Evolutionary conservation across 2,888 invertebrate genomes (phyloP).

Genomic region (Aporophyla nigra): DNA sequence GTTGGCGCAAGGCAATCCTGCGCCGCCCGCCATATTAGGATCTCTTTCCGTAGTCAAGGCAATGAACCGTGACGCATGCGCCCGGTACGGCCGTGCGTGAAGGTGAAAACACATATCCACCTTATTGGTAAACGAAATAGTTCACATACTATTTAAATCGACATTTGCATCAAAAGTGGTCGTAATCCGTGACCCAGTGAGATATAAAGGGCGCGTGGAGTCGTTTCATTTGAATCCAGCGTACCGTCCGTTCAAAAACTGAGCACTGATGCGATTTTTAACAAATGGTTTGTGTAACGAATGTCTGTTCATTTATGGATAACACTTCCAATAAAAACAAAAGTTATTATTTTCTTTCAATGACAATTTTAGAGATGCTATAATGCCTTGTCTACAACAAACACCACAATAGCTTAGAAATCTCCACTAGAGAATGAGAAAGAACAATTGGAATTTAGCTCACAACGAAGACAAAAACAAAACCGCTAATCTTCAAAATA

Average conservation of each 20-base stretch:
- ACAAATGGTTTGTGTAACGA: background rate
- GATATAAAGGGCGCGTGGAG: conserved; percentile 19
- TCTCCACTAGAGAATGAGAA: background rate
- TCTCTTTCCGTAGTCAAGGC: conserved; percentile 88
- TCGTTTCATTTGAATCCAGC: conserved; percentile 14
- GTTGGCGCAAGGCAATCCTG: conserved; percentile 88
- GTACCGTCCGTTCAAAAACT: background rate
- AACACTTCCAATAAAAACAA: background rate
- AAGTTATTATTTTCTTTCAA: background rate
- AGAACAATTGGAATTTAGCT: background rate
- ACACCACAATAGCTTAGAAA: conserved; percentile 3
- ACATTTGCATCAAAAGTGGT: conserved; percentile 53
- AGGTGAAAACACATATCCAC: conserved; percentile 68
- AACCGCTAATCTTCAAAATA: conserved; percentile 14
- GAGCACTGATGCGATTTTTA: background rate
- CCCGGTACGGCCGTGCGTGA: conserved; percentile 66
- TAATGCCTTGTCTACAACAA: background rate
- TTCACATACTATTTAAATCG: conserved; percentile 55
- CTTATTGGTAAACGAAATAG: conserved; percentile 61
- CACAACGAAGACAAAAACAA: conserved; percentile 9
- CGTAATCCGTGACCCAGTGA: conserved; percentile 36
- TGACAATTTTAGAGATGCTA: background rate
- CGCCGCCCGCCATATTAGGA: conserved; percentile 87
- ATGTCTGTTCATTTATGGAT: background rate
- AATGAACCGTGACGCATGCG: conserved; percentile 88